A percentile compares a stretch with the other conserved stretches of the same genome.
phyloP scores from a whole-genome alignment of 2,888 invertebrate species.

The Gari tellinella region DNA sequence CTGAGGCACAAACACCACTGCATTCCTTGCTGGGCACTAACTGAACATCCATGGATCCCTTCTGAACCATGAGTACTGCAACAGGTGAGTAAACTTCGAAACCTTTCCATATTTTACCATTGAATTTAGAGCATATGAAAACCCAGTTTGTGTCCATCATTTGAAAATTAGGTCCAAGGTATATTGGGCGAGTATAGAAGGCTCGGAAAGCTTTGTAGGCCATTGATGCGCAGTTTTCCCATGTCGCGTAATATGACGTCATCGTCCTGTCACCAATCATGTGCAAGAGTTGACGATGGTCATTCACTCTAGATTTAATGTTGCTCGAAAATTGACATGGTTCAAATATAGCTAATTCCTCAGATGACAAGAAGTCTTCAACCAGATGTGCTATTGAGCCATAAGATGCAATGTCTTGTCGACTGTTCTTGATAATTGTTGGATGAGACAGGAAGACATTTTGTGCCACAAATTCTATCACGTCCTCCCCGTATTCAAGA shows the following conservation, averaged over 20 bases:
- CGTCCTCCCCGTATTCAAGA: not conserved
- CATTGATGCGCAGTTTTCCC: conserved; percentile 20
- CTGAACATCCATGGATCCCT: not conserved
- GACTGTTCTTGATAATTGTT: no score
- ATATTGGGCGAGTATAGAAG: conserved; percentile 14
- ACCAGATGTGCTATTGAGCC: not conserved
- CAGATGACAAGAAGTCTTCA: not conserved
- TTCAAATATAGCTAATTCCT: not conserved
- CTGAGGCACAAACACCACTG: not conserved
- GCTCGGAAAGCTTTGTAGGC: conserved; percentile 5
- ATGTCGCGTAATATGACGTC: conserved; percentile 10
- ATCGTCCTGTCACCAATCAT: not conserved
- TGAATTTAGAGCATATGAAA: conserved; percentile 7
- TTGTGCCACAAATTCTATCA: not conserved
- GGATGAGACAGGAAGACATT: not conserved
- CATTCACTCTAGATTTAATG: not conserved
- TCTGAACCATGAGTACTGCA: conserved; percentile 1
- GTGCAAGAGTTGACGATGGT: conserved; percentile 3
- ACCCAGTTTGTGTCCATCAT: conserved; percentile 14
- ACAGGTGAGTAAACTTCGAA: conserved; percentile 12
- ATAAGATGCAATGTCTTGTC: no score
- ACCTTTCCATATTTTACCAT: conserved; percentile 4
- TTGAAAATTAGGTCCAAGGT: conserved; percentile 8
- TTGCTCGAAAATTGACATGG: conserved; percentile 13
- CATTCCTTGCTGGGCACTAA: conserved; percentile 5